Base-by-base conservation (phyloP, 1,140 invertebrate species). In the Cecropterus lyciades region DNA sequence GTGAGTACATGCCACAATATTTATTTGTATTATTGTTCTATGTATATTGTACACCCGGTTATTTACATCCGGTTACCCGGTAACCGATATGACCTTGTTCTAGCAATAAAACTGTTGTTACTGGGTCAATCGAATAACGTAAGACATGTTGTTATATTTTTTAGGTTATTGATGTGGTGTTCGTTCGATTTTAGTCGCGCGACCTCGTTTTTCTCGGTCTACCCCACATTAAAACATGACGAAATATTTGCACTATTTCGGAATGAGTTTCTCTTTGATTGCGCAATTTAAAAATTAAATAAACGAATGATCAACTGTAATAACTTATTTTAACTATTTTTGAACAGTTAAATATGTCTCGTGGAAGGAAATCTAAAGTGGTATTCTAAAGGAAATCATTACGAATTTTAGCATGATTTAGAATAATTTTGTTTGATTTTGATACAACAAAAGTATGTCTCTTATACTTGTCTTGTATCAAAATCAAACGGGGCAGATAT, bases 1-100 rank as follows among this genome's bases (percentile, higher is more conserved):
- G 95, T 95, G 73, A 92, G 93, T 93, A 77, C 3, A 30, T 48
- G 3, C 1, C n/a, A 53, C 27, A 48, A 57, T 20, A 40, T 3
- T n/a, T 8, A 15, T 33, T 14, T 37, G 30, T 24, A n/a, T n/a
- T n/a, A n/a, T n/a, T n/a, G n/a, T n/a, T n/a, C n/a, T 49, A 1
- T 49, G 6, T 40, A 40, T n/a, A 13, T 0, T n/a, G n/a, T 40
- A 40, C 7, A 11, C 16, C 2, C 8, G 1, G 17, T 57, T 27
- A n/a, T 42, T 11, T 17, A 48, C 20, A 13, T n/a, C n/a, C n/a
- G n/a, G n/a, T n/a, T n/a, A n/a, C n/a, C n/a, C n/a, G n/a, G 11
- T 48, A 33, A 48, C 11, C 17, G 20, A 17, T 3, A 42, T 52
- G 55, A 17, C 65, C 69, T 64, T 67, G 52, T 59, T 59, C 24